These are phyloP conservation scores for Dicrostonyx torquatus DNA, from an alignment of 2,797 vertebrate genomes.

Conservation along the genomic window DNA sequence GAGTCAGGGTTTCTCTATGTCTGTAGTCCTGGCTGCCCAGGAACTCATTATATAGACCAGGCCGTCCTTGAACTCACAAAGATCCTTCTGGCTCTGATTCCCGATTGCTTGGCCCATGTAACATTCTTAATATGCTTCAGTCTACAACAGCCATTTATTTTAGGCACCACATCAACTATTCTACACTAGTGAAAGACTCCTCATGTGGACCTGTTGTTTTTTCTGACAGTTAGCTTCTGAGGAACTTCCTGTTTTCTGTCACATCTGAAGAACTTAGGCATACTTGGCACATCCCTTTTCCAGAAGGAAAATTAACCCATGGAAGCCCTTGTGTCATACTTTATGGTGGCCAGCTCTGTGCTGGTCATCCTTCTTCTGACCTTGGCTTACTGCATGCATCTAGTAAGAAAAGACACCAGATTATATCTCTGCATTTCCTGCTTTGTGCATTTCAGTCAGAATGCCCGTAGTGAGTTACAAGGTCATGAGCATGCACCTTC, in stretches of 20 bases:
- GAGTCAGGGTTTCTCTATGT: background rate
- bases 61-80: background rate
- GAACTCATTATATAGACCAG: background rate
- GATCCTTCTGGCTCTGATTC: background rate
- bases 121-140: background rate
- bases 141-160: background rate
- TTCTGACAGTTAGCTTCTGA: background rate
- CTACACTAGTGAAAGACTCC: background rate
- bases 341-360: background rate
- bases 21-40: background rate
- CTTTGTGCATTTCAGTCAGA: background rate
- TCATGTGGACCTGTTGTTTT: background rate
- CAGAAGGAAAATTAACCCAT: background rate
- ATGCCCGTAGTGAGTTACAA: background rate
- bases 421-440: background rate
- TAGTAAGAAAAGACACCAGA: background rate
- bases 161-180: background rate
- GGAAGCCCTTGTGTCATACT: background rate
- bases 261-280: background rate
- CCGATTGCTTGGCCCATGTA: background rate
- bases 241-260: constrained; percentile 15
- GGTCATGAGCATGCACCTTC: background rate
- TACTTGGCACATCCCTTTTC: background rate
- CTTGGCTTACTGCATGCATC: background rate
- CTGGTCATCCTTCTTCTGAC: background rate